A percentile compares a stretch with the other conserved stretches of the same genome.
Conservation (phyloP, 2,888 invertebrate genomes). For the Andrena hattorfiana region DNA sequence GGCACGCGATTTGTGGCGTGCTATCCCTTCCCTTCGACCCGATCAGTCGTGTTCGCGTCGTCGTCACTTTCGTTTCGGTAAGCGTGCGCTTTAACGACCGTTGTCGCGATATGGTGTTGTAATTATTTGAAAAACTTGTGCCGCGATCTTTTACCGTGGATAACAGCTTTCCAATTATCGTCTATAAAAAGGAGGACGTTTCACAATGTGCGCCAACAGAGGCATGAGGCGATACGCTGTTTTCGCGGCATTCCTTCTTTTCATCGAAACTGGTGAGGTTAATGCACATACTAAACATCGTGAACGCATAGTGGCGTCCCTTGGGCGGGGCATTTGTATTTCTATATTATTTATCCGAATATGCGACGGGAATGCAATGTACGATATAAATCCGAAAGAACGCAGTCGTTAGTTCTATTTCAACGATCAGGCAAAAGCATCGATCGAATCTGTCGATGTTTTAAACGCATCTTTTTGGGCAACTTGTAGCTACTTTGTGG, state of each 20-base stretch:
- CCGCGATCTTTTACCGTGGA: background rate
- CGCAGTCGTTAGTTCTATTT: background rate
- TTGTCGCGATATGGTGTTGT: slow-evolving; percentile 2
- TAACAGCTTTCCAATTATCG: background rate
- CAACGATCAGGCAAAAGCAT: background rate
- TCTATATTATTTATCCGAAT: slow-evolving; percentile 9
- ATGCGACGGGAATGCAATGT: background rate
- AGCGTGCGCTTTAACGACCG: background rate
- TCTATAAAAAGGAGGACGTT: background rate
- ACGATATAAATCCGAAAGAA: background rate
- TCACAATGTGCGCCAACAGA: slow-evolving; percentile 62
- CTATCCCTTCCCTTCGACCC: slow-evolving; percentile 25
- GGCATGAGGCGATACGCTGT: slow-evolving; percentile 48
- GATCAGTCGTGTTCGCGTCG: slow-evolving; percentile 40
- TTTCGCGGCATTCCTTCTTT: slow-evolving; percentile 66
- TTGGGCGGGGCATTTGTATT: slow-evolving; percentile 72
- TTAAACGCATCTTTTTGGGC: background rate
- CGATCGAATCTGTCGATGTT: background rate
- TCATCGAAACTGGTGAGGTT: slow-evolving; percentile 72
- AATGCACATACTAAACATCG: slow-evolving; percentile 46
- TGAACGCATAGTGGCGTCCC: slow-evolving; percentile 44
- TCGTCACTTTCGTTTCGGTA: background rate
- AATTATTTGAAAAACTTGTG: slow-evolving; percentile 7
- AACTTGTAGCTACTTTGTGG: background rate
- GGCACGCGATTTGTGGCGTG: slow-evolving; percentile 3